Conservation (phyloP, 2,888 invertebrate genomes). For the Boloria euphrosyne region DNA sequence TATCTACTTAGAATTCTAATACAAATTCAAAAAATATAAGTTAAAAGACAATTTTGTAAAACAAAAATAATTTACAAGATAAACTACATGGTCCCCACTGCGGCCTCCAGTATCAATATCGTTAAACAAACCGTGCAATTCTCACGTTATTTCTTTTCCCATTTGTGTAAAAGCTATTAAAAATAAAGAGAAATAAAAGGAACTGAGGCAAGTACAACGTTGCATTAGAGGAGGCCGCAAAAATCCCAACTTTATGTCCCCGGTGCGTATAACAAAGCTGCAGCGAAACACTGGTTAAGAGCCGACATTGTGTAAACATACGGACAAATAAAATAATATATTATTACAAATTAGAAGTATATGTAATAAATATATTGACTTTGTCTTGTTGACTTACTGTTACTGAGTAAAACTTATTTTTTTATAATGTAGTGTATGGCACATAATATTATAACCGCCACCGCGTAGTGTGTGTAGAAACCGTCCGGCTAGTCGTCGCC, state of each 20-base stretch:
- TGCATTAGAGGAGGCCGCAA: conserved; percentile 50
- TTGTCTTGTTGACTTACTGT: too few relatives aligned
- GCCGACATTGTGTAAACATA: conserved; percentile 29
- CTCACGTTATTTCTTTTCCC: background rate
- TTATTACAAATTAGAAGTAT: too few relatives aligned
- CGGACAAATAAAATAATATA: conserved; percentile 32
- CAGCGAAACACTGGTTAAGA: conserved; percentile 49
- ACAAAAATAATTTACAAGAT: background rate
- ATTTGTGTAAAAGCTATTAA: conserved; percentile 18
- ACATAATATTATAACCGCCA: too few relatives aligned
- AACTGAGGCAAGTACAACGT: conserved; percentile 3
- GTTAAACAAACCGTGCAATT: background rate
- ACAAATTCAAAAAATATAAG: too few relatives aligned
- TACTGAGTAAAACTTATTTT: too few relatives aligned
- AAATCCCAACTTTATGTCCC: conserved; percentile 57
- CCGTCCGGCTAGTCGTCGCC: too few relatives aligned
- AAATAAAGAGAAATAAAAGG: conserved; percentile 18
- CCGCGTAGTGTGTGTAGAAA: too few relatives aligned
- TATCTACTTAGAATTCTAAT: background rate
- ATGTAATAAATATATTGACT: too few relatives aligned
- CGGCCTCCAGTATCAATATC: background rate
- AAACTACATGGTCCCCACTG: background rate
- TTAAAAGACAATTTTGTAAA: background rate
- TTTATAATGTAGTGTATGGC: too few relatives aligned
- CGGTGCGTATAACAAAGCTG: conserved; percentile 53